Percentiles rank a stretch among this genome's conserved stretches.
phyloP scores from a whole-genome alignment of 2,888 invertebrate genomes.

The Sialis fuliginosa region DNA sequence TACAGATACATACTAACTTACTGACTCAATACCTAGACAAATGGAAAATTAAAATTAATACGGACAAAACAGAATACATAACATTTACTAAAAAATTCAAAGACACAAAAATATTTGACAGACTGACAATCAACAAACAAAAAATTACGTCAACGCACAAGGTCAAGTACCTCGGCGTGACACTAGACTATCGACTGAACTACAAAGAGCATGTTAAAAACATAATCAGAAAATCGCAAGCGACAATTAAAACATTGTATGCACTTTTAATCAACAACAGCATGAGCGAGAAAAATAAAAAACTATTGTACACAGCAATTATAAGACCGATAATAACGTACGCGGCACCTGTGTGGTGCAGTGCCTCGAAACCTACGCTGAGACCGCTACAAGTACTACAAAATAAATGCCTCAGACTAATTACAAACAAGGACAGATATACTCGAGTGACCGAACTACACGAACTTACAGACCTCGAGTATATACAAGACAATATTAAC shows the following conservation, averaged over 20 bases:
- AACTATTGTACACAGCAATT: too few relatives aligned
- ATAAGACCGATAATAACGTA: too few relatives aligned
- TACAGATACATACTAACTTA: not conserved
- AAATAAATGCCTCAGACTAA: too few relatives aligned
- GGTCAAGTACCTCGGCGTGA: too few relatives aligned
- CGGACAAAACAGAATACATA: not conserved
- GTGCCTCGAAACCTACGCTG: too few relatives aligned
- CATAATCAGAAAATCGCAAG: conserved; percentile 9
- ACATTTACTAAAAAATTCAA: not conserved
- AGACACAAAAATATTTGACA: not conserved
- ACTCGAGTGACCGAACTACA: too few relatives aligned
- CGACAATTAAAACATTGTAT: conserved; percentile 10
- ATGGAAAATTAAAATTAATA: not conserved
- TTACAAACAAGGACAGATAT: too few relatives aligned
- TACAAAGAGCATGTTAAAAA: conserved; percentile 10
- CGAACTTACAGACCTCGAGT: conserved; percentile 4
- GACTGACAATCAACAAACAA: not conserved
- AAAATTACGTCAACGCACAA: not conserved
- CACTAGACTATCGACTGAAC: conserved; percentile 4
- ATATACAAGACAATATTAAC: conserved; percentile 5
- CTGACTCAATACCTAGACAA: not conserved
- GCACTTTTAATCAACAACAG: too few relatives aligned
- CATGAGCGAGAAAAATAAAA: too few relatives aligned
- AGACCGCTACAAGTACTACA: too few relatives aligned
- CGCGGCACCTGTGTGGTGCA: too few relatives aligned